Conservation (phyloP, 2,797 vertebrate genomes). For the Sparus aurata region DNA sequence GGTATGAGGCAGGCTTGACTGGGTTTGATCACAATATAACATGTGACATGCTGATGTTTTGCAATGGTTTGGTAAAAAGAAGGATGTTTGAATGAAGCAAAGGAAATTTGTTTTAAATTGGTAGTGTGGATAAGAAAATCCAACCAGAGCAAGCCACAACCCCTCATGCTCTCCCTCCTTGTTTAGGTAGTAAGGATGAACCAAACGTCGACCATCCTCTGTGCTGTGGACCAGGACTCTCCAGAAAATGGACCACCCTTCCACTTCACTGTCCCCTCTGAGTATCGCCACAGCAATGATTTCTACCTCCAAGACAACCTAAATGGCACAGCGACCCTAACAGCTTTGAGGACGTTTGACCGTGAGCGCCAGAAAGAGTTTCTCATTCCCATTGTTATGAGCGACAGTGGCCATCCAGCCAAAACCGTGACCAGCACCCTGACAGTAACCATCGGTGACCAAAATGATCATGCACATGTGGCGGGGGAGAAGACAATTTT, state of each 20-base stretch:
- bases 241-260: conserved; percentile 90
- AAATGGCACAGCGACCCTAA: conserved; percentile 90
- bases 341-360: conserved; percentile 89
- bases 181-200: conserved; percentile 87
- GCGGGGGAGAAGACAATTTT: conserved; percentile 88
- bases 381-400: conserved; percentile 87
- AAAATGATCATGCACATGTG: conserved; percentile 89
- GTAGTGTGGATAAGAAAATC: not conserved
- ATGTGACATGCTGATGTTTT: not conserved
- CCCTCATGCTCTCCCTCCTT: conserved; percentile 17
- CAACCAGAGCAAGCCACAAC: not conserved
- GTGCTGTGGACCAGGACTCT: conserved; percentile 86
- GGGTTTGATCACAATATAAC: not conserved
- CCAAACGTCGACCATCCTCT: conserved; percentile 87
- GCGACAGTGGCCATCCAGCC: conserved; percentile 86
- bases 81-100: not conserved
- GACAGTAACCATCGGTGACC: conserved; percentile 89
- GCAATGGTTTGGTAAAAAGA: not conserved
- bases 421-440: conserved; percentile 87
- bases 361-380: conserved; percentile 90
- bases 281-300: conserved; percentile 86
- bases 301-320: conserved; percentile 92
- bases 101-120: not conserved
- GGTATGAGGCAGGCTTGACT: conserved; percentile 64
- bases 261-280: conserved; percentile 83